Evolutionary conservation across 2,888 invertebrate species (phyloP).

Genomic region (Synergus itoensis): DNA sequence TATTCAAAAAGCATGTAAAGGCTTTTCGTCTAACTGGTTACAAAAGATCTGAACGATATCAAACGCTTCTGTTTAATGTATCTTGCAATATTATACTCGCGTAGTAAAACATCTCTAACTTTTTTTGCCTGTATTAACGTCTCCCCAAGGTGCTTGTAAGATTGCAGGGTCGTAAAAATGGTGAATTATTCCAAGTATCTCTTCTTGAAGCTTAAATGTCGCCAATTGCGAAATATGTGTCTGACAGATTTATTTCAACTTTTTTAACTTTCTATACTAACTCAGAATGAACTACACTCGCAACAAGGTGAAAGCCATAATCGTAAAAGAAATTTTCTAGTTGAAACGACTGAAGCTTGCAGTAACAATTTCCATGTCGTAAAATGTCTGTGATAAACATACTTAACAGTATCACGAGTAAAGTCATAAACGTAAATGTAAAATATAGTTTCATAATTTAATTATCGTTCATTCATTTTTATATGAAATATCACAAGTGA

Average conservation of each 20-base stretch:
- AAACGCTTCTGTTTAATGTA: background rate
- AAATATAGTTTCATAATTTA: too few relatives aligned
- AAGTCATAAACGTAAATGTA: background rate
- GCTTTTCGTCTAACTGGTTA: too few relatives aligned
- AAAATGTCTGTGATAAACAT: background rate
- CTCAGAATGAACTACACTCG: background rate
- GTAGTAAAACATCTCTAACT: background rate
- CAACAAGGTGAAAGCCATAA: background rate
- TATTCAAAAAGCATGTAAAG: too few relatives aligned
- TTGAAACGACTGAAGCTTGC: background rate
- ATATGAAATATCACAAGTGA: background rate
- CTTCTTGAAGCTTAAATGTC: slow-evolving; percentile 4
- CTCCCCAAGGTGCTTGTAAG: background rate
- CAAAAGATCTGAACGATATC: background rate
- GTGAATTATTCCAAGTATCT: slow-evolving; percentile 8
- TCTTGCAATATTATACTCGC: background rate
- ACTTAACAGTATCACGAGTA: background rate
- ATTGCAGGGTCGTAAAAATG: background rate
- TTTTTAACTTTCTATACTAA: background rate
- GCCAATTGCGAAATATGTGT: background rate
- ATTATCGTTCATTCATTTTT: background rate
- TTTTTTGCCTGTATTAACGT: background rate
- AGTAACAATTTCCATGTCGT: background rate
- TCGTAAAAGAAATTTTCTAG: background rate
- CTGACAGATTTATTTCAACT: background rate